Evolutionary conservation across 2,888 invertebrate genomes (phyloP).

Genomic region (Piscicola geometra): DNA sequence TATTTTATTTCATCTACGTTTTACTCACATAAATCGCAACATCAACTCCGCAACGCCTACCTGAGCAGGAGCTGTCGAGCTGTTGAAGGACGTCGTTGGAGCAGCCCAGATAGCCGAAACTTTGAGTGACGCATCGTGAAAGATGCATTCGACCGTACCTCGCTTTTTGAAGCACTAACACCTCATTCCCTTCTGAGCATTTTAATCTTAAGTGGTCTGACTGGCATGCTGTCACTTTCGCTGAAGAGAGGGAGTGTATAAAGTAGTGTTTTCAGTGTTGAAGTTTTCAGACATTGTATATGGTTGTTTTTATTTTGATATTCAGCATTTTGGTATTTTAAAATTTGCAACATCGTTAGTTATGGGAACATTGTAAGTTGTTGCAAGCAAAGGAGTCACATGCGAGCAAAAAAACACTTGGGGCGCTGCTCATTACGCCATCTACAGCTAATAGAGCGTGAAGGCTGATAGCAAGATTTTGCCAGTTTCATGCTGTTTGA

Average conservation of each 20-base stretch:
- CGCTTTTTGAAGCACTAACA: constrained; percentile 26
- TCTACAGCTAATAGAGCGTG: too few relatives aligned
- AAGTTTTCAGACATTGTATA: not conserved
- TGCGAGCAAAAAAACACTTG: too few relatives aligned
- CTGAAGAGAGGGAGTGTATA: too few relatives aligned
- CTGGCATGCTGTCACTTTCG: constrained; percentile 20
- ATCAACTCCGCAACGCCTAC: not conserved
- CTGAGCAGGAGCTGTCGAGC: constrained; percentile 35
- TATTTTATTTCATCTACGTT: not conserved
- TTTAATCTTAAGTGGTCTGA: constrained; percentile 34
- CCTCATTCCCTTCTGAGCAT: constrained; percentile 27
- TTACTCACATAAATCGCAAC: not conserved
- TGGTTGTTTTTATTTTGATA: not conserved
- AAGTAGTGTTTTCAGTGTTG: not conserved
- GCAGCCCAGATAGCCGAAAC: constrained; percentile 38
- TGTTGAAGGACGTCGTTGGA: constrained; percentile 30
- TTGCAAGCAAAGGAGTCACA: too few relatives aligned
- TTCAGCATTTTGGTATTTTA: not conserved
- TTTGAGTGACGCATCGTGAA: constrained; percentile 34
- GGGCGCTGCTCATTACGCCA: too few relatives aligned
- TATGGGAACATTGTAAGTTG: too few relatives aligned
- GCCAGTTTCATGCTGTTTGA: too few relatives aligned
- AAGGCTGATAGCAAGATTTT: too few relatives aligned
- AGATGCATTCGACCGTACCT: constrained; percentile 34
- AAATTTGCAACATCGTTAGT: not conserved